Evolutionary conservation across 30 jellyfish, hydroid and myxozoan species (phyloP), one percentile per base, ranked within the genome.

Genomic region (Cassiopea andromeda): DNA sequence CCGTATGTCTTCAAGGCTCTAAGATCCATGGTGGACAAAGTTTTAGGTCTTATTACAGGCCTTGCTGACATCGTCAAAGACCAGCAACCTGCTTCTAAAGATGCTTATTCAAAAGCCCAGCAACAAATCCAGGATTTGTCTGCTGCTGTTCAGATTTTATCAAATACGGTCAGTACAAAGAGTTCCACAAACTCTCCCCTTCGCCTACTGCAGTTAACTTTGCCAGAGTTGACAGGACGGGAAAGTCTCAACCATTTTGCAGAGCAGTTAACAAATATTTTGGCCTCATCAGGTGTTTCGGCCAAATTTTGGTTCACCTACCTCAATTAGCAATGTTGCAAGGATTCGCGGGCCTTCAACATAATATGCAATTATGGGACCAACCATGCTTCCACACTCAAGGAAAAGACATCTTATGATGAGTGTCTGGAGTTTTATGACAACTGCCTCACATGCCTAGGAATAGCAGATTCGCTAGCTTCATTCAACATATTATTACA

Each of bases 381-480:
- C 72, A 43, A 70, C 2, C 48, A 76, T 54, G 85, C 85, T 54
- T 27, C 85, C 16, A 47, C 16, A 15, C 7, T 76, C 85, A 46
- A 59, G 44, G 50, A 44, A 17, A 54, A 78, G 43, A 54, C 76
- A 46, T 14, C 87, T 2, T 12, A 44, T 60, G 75, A n/a, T 54
- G 76, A 48, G 44, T 54, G 12, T 54, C 44, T 17, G 4, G 27
- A 69, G 48, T 66, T 81, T 75, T 81, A 59, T 75, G 81, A 60
- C 61, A 44, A 44, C 18, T 81, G 89, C 61, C 80, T 81, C 44
- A 48, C 59, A 48, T 19, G 6, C 16, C 66, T 81, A 81, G 69
- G 89, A 81, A 50, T 48, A 81, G 69, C 89, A 81, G 46, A 64
- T 81, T 59, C 89, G 89, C 60, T 71, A 81, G 44, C 89, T 81